Evolutionary conservation across 2,113 vertebrate genomes (phyloP).

Genomic region (Clinocottus analis): DNA sequence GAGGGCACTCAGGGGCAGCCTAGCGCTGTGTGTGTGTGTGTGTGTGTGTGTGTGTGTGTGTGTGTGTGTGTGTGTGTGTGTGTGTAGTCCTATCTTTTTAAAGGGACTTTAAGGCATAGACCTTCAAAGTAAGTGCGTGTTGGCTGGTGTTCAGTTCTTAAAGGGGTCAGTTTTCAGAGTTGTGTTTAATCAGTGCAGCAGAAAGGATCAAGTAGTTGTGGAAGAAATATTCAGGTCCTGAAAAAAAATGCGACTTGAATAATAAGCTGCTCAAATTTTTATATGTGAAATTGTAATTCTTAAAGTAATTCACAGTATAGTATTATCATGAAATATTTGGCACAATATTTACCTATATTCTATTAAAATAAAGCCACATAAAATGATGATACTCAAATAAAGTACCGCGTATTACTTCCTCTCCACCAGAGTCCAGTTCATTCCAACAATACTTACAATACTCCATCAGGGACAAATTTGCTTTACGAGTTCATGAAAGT

Average conservation of each 20-base stretch:
- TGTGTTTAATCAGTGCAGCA: background rate
- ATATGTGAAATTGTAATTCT: background rate
- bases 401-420: background rate
- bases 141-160: constrained; percentile 1
- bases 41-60: constrained; percentile 28
- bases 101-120: constrained; percentile 6
- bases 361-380: too few species aligned
- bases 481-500: background rate
- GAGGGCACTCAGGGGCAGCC: constrained; percentile 46
- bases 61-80: constrained; percentile 31
- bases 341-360: background rate
- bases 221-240: background rate
- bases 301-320: background rate
- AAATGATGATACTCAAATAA: background rate
- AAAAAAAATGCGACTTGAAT: background rate
- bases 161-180: background rate
- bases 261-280: background rate
- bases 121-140: background rate
- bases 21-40: constrained; percentile 36
- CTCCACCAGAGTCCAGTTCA: background rate
- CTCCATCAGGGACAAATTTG: background rate
- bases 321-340: background rate
- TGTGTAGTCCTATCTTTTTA: background rate
- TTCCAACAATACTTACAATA: background rate
- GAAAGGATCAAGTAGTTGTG: background rate